phyloP scores from a whole-genome alignment of 2,888 invertebrate genomes.

The Minunthozetes semirufus region DNA sequence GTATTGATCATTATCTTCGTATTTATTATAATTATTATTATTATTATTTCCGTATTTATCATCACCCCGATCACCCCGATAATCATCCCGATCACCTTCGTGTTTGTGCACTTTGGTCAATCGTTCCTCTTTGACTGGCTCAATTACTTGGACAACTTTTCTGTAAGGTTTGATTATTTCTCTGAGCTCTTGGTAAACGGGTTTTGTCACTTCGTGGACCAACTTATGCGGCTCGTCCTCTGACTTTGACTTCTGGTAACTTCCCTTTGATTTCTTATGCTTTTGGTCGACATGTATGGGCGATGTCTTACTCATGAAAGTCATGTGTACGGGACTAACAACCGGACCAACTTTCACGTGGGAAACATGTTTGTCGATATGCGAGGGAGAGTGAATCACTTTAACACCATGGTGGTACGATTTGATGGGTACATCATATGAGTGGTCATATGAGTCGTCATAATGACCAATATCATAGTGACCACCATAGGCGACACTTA shows the following conservation, averaged over 20 bases:
- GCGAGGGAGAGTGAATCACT: no score
- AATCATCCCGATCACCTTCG: neutral
- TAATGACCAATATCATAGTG: no score
- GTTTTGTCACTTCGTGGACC: constrained; percentile 25
- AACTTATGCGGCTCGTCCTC: constrained; percentile 31
- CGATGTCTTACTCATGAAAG: constrained; percentile 19
- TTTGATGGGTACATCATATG: no score
- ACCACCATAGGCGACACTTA: no score
- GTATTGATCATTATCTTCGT: no score
- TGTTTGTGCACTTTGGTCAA: neutral
- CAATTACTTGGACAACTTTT: neutral
- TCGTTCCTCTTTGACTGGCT: neutral
- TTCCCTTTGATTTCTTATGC: constrained; percentile 19
- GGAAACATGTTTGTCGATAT: no score
- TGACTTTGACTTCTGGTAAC: constrained; percentile 4
- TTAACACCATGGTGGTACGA: no score
- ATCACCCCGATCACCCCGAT: no score
- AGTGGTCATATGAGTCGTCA: no score
- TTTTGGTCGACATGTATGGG: constrained; percentile 30
- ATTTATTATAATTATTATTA: no score
- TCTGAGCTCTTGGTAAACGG: neutral
- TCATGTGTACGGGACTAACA: neutral
- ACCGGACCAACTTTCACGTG: no score
- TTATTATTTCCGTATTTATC: no score
- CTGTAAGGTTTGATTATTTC: neutral